Evolutionary conservation across 2,113 vertebrate genomes (phyloP).

Genomic region (Sclerurus mexicanus): DNA sequence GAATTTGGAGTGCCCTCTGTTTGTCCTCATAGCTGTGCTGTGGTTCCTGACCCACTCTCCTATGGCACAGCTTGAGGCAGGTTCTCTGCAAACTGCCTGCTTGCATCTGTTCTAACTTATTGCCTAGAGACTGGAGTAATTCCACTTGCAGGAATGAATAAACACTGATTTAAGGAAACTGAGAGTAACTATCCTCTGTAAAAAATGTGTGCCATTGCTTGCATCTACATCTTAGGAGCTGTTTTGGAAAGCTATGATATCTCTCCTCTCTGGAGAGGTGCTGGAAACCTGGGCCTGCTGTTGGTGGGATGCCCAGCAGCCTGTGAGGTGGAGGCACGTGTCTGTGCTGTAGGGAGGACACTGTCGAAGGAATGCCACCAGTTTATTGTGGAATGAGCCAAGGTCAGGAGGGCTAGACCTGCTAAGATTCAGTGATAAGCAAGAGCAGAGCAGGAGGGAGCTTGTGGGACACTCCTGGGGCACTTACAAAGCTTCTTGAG

Average conservation of each 20-base stretch:
- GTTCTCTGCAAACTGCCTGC: background rate
- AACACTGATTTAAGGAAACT: background rate
- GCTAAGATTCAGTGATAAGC: background rate
- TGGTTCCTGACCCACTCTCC: background rate
- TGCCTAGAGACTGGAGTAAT: background rate
- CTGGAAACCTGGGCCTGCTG: accelerated
- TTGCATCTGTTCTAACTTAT: background rate
- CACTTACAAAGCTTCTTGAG: background rate
- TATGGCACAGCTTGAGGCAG: background rate
- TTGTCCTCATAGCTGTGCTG: background rate
- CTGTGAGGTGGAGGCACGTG: background rate
- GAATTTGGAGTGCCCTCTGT: background rate
- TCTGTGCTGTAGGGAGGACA: background rate
- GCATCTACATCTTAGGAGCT: background rate
- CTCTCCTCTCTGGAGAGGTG: background rate
- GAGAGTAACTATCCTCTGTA: background rate
- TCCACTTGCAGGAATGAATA: background rate
- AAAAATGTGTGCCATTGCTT: background rate
- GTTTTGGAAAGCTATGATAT: background rate
- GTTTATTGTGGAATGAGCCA: background rate
- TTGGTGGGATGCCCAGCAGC: accelerated
- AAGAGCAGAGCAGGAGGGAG: background rate
- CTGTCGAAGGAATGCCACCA: background rate
- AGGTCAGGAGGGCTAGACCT: background rate
- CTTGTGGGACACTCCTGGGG: background rate